Base-by-base conservation (phyloP, 2,113 vertebrate species). In the Elanoides forficatus region DNA sequence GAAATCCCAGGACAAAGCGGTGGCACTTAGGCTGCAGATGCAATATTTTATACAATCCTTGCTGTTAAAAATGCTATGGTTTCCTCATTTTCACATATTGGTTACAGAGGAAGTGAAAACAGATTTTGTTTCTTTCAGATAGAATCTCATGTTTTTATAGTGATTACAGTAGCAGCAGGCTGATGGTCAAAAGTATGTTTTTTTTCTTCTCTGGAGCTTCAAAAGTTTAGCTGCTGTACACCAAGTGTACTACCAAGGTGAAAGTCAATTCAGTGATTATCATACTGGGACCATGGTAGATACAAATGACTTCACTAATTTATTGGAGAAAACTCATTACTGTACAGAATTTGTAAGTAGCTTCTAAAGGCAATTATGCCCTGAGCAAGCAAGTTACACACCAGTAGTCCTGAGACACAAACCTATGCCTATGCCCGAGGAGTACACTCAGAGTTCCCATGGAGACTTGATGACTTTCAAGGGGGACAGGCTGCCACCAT, bases 1-100 rank as follows among this genome's bases (percentile, higher is more conserved):
- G 88, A 88, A 94, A 80, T 97, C 93, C 93, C 66, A 90, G 90
- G 94, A 93, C 88, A 93, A 97, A 97, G 62, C 21, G 0, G 62
- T 92, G 81, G 66, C 80, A 82, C 71, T 92, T 66, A 52, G 89
- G 38, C 86, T 91, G 87, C 86, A 88, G 79, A 90, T 88, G 73
- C 1, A 1, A 17, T 90, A 88, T 81, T 94, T 95, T 81, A 86
- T 78, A 63, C 59, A 71, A 47, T 60, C 55, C 40, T 63, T 81
- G 53, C 66, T 79, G 73, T 52, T 89, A 89, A 93, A 96, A 89
- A 90, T 45, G 17, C 17, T 80, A 15, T 70, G 14, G 21, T 71
- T 93, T 88, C 78, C 47, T 80, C 66, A 72, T 87, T 93, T 80
- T 93, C 53, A 65, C 86, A 42, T 82, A 55, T 47, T 82, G 5